Evolutionary conservation across 2,888 invertebrate genomes (phyloP), one percentile per base, ranked within the genome.

Genomic region (Cheilosia grossa): DNA sequence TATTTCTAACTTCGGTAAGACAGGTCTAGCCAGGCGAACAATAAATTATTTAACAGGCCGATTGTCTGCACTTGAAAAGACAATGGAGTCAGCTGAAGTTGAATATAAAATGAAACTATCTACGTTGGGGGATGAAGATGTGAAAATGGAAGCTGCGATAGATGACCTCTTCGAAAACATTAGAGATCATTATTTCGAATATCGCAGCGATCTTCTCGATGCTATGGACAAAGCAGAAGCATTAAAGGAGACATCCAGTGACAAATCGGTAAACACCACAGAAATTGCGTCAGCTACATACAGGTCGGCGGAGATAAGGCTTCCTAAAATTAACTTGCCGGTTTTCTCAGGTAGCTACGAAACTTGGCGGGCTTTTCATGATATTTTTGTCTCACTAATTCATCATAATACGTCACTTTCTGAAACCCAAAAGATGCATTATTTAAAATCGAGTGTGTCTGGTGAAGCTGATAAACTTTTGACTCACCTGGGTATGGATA

Each of bases 401-500:
- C 24, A 24, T 24, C 24, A 24, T 24, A 24, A 24, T 24, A 2
- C 3, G 24, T 24, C 24, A 3, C 24, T 24, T 2, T 2, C 24
- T 24, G 24, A 24, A 24, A 24, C 24, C 2, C 24, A 24, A 24
- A 24, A 24, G 24, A 24, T 24, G 24, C 24, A 24, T 24, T 24
- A 2, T 24, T 24, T 24, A 24, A 24, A 24, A 24, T 24, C 24
- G 2, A 24, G 24, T 24, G 24, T 24, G 24, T 24, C 24, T 24
- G 24, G 24, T 0, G 24, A 24, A 24, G 24, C 24, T 24, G 24
- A 24, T 24, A 58, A 37, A 5, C 13, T 58, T 21, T 37, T 58
- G 0, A 40, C 37, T 56, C 56, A 59, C 40, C 40, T 59, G 40
- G 40, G 40, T 47, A 47, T 49, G 21, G 49, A 49, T 49, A 13